Percentiles rank a stretch among this genome's conserved stretches.
Conservation (phyloP, 2,797 vertebrate genomes). For the Enteromius fasciolatus region DNA sequence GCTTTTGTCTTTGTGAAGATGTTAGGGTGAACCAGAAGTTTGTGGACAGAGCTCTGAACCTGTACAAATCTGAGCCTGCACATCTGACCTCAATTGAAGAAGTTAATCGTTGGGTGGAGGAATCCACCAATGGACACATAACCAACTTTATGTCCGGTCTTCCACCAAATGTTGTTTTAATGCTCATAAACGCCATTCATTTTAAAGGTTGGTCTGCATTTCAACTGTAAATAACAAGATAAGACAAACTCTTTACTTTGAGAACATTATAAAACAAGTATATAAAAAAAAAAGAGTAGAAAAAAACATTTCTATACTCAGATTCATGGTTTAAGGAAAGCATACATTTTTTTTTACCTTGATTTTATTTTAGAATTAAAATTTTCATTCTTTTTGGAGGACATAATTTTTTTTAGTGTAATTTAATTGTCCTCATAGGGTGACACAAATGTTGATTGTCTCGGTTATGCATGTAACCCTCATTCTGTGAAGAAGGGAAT, state of each 20-base stretch:
- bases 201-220: constrained; percentile 81
- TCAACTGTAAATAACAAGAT: background rate
- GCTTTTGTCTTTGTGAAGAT: constrained; percentile 68
- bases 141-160: constrained; percentile 83
- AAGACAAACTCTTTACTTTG: background rate
- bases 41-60: constrained; percentile 79
- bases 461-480: too few relatives aligned
- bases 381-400: too few relatives aligned
- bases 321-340: too few relatives aligned
- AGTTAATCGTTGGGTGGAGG: constrained; percentile 89
- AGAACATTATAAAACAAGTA: too few relatives aligned
- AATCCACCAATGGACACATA: constrained; percentile 84
- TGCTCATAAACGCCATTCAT: constrained; percentile 88
- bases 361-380: too few relatives aligned
- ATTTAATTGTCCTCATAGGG: too few relatives aligned
- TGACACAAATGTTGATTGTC: too few relatives aligned
- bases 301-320: too few relatives aligned
- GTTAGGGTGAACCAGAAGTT: constrained; percentile 85
- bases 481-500: too few relatives aligned
- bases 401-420: too few relatives aligned
- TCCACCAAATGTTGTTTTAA: constrained; percentile 77
- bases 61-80: constrained; percentile 80
- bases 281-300: too few relatives aligned
- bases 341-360: too few relatives aligned
- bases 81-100: constrained; percentile 77